Base-by-base conservation (phyloP, 1,140 invertebrate genomes). In the Ylistrum balloti region DNA sequence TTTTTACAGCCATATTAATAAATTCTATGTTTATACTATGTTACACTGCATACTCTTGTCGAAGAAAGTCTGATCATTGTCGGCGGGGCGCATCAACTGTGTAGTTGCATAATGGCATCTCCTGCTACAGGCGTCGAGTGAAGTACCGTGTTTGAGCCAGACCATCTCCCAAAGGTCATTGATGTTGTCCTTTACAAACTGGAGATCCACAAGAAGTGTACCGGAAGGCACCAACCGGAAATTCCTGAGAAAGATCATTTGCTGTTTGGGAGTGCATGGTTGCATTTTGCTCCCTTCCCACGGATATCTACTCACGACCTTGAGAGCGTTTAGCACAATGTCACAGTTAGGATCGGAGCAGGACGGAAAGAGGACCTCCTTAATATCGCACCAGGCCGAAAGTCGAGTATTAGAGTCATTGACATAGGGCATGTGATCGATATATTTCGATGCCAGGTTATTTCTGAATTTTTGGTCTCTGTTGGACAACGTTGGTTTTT, bases 91-190 rank as follows among this genome's bases (percentile, higher is more conserved):
- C 35, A 13, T 45, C 41, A 28, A 74, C n/a, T 74, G 56, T n/a
- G n/a, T 17, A 22, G 2, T 74, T 1, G n/a, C 56, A 74, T 74
- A 74, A n/a, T 74, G 56, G 11, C 56, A 74, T 74, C 56, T n/a
- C n/a, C 56, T 74, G n/a, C 56, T 74, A n/a, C 56, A 28, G 56
- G 28, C n/a, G n/a, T 74, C 56, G 3, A 28, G 22, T 28, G 56
- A 74, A n/a, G 56, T 74, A 74, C 56, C 56, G 11, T 74, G 56
- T 17, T 74, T 74, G 56, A 74, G 56, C 56, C 56, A 74, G 22
- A 74, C 56, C 56, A 74, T 74, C 56, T 74, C 56, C 56, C 56
- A 74, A n/a, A 74, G 56, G 5, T 17, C n/a, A 74, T 74, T n/a
- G 17, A 74, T 74, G 5, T 74, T 74, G 56, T 74, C 56, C 56